Base-by-base conservation (phyloP, 2,888 invertebrate species). In the Octonoba sinensis region DNA sequence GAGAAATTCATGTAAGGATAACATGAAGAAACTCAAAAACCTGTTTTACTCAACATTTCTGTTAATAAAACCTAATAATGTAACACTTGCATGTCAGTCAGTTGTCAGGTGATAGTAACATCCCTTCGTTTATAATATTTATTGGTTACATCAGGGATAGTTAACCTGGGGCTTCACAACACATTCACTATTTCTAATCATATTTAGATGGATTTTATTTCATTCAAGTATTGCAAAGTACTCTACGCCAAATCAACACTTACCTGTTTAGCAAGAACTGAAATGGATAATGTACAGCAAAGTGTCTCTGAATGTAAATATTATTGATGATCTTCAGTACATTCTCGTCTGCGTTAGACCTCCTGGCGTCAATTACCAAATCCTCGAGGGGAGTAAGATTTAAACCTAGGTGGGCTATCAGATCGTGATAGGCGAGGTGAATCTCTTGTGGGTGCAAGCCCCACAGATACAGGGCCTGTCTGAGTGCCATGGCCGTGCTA, bases 391-490 rank as follows among this genome's bases (percentile, higher is more conserved):
- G 72, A 1, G 78, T 60, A 20, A 84, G 67, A 67, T 86, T 85
- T 16, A 83, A 60, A 0, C 85, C 84, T 54, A 86, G 73, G 47
- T 86, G 86, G n/a, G 78, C 78, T 44, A 84, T 83, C 36, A 86
- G 83, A 56, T 86, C 86, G 44, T 84, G 83, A 69, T 71, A 86
- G 20, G 86, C 86, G 13, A 83, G 65, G 44, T 86, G 84, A 2
- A 86, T 81, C 49, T 86, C 86, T 24, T 84, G 85, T 0, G 85
- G 84, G n/a, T 81, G 81, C 79, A 86, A 83, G 18, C 84, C 84
- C 84, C 85, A 85, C 60, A 86, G 69, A 36, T 86, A 86, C 1
- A 86, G 81, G 12, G 85, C 84, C 22, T 86, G 85, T 18, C 85
- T 57, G n/a, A 86, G 77, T 11, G 86, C 78, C 54, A 78, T 71